Conservation (phyloP, 2,797 vertebrate species). For the Rhincodon typus region DNA sequence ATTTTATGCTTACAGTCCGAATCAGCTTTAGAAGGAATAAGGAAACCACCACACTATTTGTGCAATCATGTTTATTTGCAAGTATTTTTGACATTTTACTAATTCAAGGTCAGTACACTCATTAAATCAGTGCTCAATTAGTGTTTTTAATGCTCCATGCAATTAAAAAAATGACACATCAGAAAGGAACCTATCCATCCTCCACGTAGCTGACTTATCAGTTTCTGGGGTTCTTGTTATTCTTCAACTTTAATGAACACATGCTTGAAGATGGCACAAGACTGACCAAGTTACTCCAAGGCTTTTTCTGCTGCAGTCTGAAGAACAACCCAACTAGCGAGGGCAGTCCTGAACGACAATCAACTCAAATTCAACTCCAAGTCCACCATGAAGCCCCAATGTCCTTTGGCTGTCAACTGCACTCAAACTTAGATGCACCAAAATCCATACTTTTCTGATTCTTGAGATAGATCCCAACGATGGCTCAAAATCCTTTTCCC, state of each 20-base stretch:
- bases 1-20: not conserved
- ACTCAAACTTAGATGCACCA: not conserved
- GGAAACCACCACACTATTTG: not conserved
- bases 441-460: not conserved
- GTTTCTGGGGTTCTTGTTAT: not conserved
- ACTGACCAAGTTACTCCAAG: not conserved
- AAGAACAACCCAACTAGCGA: not conserved
- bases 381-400: too few relatives aligned
- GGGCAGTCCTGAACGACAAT: not conserved
- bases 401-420: not conserved
- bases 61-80: constrained; percentile 28
- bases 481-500: not conserved
- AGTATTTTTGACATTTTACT: not conserved
- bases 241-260: not conserved
- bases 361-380: not conserved
- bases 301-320: not conserved
- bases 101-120: not conserved
- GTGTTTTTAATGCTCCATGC: not conserved
- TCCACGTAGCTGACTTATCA: not conserved
- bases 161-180: not conserved
- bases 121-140: not conserved
- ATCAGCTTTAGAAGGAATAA: not conserved
- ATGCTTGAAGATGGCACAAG: not conserved
- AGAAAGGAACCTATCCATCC: not conserved
- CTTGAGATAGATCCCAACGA: not conserved